Conservation (phyloP, 2,113 vertebrate genomes). For the Centropus bengalensis region DNA sequence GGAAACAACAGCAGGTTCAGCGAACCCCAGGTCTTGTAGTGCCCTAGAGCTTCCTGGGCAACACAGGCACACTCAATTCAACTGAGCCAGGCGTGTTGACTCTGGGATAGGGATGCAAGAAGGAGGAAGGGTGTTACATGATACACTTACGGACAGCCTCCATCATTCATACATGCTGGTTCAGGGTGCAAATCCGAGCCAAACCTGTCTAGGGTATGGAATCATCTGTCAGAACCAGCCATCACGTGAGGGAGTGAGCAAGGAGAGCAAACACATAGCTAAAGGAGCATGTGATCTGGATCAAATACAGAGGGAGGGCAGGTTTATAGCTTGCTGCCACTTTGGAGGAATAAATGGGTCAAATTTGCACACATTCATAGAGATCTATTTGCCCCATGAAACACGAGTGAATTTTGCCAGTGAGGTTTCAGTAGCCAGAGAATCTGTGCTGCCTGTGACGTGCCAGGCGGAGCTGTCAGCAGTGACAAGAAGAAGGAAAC, state of each 20-base stretch:
- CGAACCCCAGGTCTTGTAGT: background rate
- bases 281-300: background rate
- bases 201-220: background rate
- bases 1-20: background rate
- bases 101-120: background rate
- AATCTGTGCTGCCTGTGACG: background rate
- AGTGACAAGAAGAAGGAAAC: constrained; percentile 1
- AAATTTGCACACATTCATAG: background rate
- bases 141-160: background rate
- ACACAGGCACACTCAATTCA: background rate
- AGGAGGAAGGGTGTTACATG: background rate
- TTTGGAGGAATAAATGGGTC: background rate
- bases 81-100: background rate
- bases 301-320: background rate
- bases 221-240: background rate
- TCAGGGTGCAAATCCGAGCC: background rate
- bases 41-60: background rate
- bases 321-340: background rate
- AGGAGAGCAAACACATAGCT: background rate
- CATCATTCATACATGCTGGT: background rate
- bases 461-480: constrained; percentile 7
- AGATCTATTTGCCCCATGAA: background rate
- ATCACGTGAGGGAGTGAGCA: background rate
- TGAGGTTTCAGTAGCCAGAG: constrained; percentile 6
- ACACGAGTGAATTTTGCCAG: background rate